Percentiles rank a stretch among this genome's conserved stretches.
Evolutionary conservation across 2,888 invertebrate genomes (phyloP).

Genomic region (Rutpela maculata): DNA sequence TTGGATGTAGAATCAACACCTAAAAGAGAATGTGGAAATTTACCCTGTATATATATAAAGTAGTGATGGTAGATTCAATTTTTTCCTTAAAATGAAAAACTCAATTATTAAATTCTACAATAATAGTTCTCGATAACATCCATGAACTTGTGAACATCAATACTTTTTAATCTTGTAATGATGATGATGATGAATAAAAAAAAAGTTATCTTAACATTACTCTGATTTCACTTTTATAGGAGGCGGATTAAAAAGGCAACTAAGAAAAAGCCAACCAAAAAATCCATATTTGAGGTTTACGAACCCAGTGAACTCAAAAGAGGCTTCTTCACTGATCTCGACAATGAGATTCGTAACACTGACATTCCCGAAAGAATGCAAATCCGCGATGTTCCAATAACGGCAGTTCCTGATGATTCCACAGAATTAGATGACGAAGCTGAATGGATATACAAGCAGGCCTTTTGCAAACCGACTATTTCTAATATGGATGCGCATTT

Average conservation of each 20-base stretch:
- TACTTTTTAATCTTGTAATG: too few relatives aligned
- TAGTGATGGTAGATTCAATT: too few relatives aligned
- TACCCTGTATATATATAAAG: too few relatives aligned
- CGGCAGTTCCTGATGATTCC: constrained; percentile 87
- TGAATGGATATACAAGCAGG: constrained; percentile 96
- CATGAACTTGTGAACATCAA: too few relatives aligned
- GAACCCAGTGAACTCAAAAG: constrained; percentile 98
- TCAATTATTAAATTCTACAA: too few relatives aligned
- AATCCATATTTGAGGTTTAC: constrained; percentile 94
- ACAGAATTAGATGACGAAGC: constrained; percentile 95
- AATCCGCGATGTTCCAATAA: constrained; percentile 90
- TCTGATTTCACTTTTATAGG: constrained; percentile 55
- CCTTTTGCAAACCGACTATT: constrained; percentile 89
- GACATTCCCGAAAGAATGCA: constrained; percentile 96
- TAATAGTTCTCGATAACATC: too few relatives aligned
- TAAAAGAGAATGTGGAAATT: too few relatives aligned
- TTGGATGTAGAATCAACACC: too few relatives aligned
- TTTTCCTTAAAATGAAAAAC: too few relatives aligned
- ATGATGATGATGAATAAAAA: too few relatives aligned
- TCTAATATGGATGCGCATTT: constrained; percentile 84
- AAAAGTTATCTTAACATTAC: not conserved
- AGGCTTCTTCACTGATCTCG: constrained; percentile 95
- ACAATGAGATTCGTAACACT: constrained; percentile 91
- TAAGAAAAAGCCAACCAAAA: constrained; percentile 86
- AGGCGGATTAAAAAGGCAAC: constrained; percentile 84